These are phyloP conservation scores for Bryconaethiops microstoma DNA, from an alignment of 2,797 vertebrate species.

Conservation along the genomic window DNA sequence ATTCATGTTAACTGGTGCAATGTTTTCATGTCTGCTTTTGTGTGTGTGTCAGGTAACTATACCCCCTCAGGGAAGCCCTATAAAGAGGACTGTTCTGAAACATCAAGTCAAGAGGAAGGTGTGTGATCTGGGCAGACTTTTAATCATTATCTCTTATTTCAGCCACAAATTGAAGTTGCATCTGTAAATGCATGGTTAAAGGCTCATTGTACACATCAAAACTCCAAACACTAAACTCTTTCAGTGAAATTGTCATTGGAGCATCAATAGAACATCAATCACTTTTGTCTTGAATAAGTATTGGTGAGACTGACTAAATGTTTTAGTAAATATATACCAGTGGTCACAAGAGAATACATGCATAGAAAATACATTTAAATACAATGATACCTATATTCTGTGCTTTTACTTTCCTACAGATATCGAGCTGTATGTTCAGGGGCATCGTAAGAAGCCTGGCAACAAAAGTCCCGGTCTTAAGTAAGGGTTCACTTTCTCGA, in stretches of 20 bases:
- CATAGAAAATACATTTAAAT: neutral
- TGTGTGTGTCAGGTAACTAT: constrained; percentile 78
- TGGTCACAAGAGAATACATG: too few relatives aligned
- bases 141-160: neutral
- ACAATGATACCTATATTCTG: neutral
- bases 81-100: constrained; percentile 89
- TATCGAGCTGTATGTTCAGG: constrained; percentile 66
- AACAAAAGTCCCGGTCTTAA: constrained; percentile 70
- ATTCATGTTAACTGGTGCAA: neutral
- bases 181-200: neutral
- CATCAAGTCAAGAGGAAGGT: constrained; percentile 97
- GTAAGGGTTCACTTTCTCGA: constrained; percentile 56
- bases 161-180: neutral
- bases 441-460: constrained; percentile 74
- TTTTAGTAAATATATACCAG: too few relatives aligned
- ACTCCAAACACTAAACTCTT: too few relatives aligned
- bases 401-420: constrained; percentile 54
- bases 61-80: constrained; percentile 81
- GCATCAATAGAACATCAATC: too few relatives aligned
- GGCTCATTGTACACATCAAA: neutral
- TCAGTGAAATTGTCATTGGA: too few relatives aligned
- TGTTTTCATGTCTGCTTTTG: neutral
- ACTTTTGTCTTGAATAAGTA: too few relatives aligned
- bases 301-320: too few relatives aligned
- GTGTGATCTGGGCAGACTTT: constrained; percentile 32